Conservation (phyloP, 2,888 invertebrate genomes). For the Eubasilissa splendida region DNA sequence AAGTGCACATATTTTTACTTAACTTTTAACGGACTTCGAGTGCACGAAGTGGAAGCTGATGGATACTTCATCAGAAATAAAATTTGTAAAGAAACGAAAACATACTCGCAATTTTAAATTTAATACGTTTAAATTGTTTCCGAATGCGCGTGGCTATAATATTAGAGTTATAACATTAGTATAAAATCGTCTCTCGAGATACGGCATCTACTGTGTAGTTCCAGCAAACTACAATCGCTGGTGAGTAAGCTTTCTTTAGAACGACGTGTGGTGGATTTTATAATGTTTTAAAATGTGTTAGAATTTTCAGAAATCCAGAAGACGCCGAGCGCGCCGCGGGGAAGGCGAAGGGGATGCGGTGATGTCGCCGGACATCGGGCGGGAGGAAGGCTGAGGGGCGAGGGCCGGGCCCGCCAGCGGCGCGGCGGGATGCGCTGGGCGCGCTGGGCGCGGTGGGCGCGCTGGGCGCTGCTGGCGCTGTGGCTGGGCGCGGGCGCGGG, state of each 20-base stretch:
- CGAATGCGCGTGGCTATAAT: too few species aligned
- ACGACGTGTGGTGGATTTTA: too few species aligned
- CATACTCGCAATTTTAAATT: not conserved
- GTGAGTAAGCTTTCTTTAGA: too few species aligned
- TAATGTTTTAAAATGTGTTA: too few species aligned
- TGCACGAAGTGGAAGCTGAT: conserved; percentile 3
- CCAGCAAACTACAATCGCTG: too few species aligned
- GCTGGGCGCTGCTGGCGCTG: conserved; percentile 64
- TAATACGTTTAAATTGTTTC: not conserved
- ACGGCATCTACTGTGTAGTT: too few species aligned
- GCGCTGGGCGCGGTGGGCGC: conserved; percentile 29
- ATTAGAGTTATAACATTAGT: too few species aligned
- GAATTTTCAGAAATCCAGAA: too few species aligned
- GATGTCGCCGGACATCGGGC: conserved; percentile 7
- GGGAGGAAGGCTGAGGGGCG: conserved; percentile 7
- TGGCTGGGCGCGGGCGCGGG: conserved; percentile 63
- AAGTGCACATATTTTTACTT: not conserved
- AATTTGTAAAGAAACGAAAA: not conserved
- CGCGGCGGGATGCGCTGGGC: conserved; percentile 64
- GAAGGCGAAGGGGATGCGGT: conserved; percentile 6
- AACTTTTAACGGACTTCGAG: not conserved
- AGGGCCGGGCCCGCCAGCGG: conserved; percentile 25
- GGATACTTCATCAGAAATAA: conserved; percentile 11
- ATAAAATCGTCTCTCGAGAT: too few species aligned
- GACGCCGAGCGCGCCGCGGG: too few species aligned